phyloP scores from a whole-genome alignment of 2,888 invertebrate genomes.

The Sarcophaga variegata region DNA sequence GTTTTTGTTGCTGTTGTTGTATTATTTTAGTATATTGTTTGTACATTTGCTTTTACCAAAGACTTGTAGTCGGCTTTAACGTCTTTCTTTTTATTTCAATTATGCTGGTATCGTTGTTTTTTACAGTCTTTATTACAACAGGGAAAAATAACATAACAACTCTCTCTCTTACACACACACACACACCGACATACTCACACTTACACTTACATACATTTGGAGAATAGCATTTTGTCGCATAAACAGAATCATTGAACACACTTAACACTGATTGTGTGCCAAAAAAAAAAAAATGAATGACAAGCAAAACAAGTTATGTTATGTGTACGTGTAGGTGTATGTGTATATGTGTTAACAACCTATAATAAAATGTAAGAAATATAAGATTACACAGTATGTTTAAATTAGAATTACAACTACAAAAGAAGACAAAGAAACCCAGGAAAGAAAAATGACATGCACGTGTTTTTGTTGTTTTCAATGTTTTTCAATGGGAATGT shows the following conservation, averaged over 20 bases:
- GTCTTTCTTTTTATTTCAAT: neutral
- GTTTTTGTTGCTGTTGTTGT: too few relatives aligned
- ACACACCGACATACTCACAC: neutral
- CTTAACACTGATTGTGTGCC: slow-evolving; percentile 53
- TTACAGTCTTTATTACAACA: neutral
- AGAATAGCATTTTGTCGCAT: slow-evolving; percentile 23
- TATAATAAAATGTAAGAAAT: too few relatives aligned
- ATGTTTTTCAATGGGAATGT: too few relatives aligned
- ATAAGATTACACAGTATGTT: too few relatives aligned
- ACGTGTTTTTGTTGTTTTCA: too few relatives aligned
- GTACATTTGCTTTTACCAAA: neutral
- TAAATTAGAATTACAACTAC: too few relatives aligned
- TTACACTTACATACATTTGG: neutral
- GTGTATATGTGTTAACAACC: neutral
- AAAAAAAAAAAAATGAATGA: slow-evolving; percentile 21
- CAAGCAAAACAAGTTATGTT: neutral
- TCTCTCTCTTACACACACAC: too few relatives aligned
- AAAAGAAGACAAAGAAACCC: too few relatives aligned
- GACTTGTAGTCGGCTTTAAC: neutral
- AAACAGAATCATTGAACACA: slow-evolving; percentile 35
- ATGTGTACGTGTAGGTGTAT: neutral
- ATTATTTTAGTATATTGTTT: too few relatives aligned
- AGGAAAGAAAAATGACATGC: too few relatives aligned
- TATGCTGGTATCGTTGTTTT: too few relatives aligned
- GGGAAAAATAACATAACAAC: neutral